Evolutionary conservation across 2,888 invertebrate genomes (phyloP).

Genomic region (Chironomus tentans): DNA sequence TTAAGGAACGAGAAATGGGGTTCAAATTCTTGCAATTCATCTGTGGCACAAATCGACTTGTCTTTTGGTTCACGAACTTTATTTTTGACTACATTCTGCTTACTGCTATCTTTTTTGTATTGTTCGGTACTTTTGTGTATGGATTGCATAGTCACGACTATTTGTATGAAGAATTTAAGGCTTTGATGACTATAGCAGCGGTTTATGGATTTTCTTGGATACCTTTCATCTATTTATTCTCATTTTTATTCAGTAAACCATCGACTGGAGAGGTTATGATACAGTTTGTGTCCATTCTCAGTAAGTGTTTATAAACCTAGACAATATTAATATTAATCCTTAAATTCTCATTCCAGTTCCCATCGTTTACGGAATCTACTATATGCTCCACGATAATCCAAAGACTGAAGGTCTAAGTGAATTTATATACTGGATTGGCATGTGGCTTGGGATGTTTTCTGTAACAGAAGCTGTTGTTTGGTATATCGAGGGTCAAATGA

Average conservation of each 20-base stretch:
- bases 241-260: slow-evolving; percentile 61
- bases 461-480: no score
- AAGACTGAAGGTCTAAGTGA: no score
- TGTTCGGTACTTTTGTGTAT: background rate
- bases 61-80: slow-evolving; percentile 61
- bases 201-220: slow-evolving; percentile 62
- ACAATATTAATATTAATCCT: no score
- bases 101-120: background rate
- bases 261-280: slow-evolving; percentile 66
- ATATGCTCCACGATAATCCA: no score
- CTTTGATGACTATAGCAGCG: slow-evolving; percentile 52
- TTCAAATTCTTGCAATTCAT: slow-evolving; percentile 64
- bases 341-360: no score
- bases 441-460: no score
- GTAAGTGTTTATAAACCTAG: background rate
- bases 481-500: no score
- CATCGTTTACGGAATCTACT: no score
- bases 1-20: slow-evolving; percentile 59
- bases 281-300: slow-evolving; percentile 36
- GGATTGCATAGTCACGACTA: background rate
- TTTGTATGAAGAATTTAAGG: slow-evolving; percentile 31
- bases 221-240: slow-evolving; percentile 61
- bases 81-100: slow-evolving; percentile 37
- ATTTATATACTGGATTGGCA: no score
- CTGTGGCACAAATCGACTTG: slow-evolving; percentile 55